Conservation (phyloP, 2,113 vertebrate species). For the Steatornis caripensis region DNA sequence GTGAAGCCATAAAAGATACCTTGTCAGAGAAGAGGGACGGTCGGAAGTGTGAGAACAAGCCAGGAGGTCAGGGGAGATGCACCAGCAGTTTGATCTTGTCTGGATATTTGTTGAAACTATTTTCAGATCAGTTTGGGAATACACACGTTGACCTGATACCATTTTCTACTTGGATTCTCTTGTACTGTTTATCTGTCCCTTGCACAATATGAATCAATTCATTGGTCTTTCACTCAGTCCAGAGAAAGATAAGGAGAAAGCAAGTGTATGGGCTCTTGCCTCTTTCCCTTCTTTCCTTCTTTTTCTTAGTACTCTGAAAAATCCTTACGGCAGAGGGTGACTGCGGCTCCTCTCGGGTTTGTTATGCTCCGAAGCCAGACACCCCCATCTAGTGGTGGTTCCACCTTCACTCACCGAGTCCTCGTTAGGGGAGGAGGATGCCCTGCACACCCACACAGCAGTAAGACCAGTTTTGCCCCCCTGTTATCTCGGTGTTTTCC, state of each 20-base stretch:
- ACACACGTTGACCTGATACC: rapidly evolving
- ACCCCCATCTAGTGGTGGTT: slow-evolving; percentile 69
- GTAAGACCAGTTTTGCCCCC: not conserved
- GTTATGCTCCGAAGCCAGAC: not conserved
- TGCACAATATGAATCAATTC: not conserved
- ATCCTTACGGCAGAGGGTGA: not conserved
- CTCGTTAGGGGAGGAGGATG: not conserved
- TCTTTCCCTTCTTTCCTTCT: too few species aligned
- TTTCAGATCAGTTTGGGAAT: not conserved
- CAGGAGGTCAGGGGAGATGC: not conserved
- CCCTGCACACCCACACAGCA: rapidly evolving
- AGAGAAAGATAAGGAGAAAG: not conserved
- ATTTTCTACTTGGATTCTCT: not conserved
- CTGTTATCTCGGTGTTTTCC: not conserved
- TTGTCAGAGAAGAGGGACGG: not conserved
- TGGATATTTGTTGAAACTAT: not conserved
- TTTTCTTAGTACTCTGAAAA: not conserved
- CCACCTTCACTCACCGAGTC: not conserved
- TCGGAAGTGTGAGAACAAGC: not conserved
- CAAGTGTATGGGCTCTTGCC: not conserved
- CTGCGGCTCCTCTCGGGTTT: not conserved
- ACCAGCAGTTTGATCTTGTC: not conserved
- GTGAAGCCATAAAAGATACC: not conserved
- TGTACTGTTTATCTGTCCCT: not conserved
- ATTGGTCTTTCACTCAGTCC: not conserved